These are phyloP conservation scores for Ceratina calcarata DNA, from an alignment of 1,140 invertebrate species.

Conservation along the genomic window DNA sequence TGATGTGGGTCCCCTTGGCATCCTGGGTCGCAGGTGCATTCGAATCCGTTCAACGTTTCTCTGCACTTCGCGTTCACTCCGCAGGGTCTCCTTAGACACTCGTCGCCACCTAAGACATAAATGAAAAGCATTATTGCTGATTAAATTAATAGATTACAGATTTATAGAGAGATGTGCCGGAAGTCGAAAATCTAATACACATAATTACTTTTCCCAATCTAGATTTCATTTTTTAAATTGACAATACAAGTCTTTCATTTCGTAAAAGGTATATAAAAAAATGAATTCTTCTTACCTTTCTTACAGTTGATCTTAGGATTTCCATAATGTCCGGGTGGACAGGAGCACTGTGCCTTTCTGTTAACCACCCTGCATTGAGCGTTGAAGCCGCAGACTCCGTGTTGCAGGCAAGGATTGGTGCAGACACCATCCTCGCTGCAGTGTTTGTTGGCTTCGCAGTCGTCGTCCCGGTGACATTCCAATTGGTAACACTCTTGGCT, in stretches of 20 bases:
- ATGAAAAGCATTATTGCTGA: not conserved
- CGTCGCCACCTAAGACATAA: slow-evolving; percentile 80
- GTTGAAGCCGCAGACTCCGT: slow-evolving; percentile 89
- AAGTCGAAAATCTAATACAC: too few relatives aligned
- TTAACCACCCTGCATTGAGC: slow-evolving; percentile 91
- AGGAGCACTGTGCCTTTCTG: slow-evolving; percentile 89
- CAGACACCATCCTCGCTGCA: slow-evolving; percentile 88
- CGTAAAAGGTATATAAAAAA: not conserved
- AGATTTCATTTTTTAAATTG: too few relatives aligned
- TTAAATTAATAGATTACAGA: too few relatives aligned
- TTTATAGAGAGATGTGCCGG: too few relatives aligned
- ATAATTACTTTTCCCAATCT: too few relatives aligned
- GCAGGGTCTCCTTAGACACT: slow-evolving; percentile 89
- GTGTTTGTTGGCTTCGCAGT: slow-evolving; percentile 89
- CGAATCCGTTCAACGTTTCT: slow-evolving; percentile 85
- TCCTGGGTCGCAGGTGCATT: slow-evolving; percentile 89
- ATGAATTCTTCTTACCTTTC: slow-evolving; percentile 74
- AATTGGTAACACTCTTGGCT: slow-evolving; percentile 86
- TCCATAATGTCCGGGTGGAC: slow-evolving; percentile 91
- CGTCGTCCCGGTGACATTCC: slow-evolving; percentile 88
- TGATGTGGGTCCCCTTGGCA: slow-evolving; percentile 91
- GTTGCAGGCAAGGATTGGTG: slow-evolving; percentile 90
- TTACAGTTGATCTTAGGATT: slow-evolving; percentile 91
- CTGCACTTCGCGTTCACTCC: slow-evolving; percentile 91
- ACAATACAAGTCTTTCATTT: too few relatives aligned